Evolutionary conservation across 2,797 vertebrate species (phyloP), one percentile per base, ranked within the genome.

Genomic region (Crocidura indochinensis): DNA sequence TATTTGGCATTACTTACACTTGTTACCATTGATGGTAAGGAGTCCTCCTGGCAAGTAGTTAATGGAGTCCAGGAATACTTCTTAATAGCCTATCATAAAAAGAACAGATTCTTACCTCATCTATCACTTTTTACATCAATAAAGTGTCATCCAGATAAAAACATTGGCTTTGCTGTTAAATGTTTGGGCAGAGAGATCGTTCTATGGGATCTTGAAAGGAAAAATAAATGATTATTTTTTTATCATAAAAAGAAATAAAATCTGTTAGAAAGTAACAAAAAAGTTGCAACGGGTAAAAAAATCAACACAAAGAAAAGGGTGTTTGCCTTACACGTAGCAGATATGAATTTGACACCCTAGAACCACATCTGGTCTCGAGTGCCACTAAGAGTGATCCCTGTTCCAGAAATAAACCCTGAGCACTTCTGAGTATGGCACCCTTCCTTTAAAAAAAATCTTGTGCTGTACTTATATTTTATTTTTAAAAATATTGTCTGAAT

Each of bases 381-480:
- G 10, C 64, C 27, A 65, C 24, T 65, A 60, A 20, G 19, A 20
- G 19, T 60, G 56, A 60, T 20, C 19, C 19, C 56, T 22, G 15
- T 17, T 17, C 3, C 56, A 60, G 1, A 60, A 60, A 60, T 60
- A 60, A 60, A 60, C 19, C 56, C 56, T 60, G 56, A 60, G 56
- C 19, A 22, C 56, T 20, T 56, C 56, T 60, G 56, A 8, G 17
- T 60, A 60, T 20, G 8, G 6, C 19, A 17, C 11, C 17, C 19
- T 60, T 2, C 22, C 56, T 60, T 17, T 60, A 65, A 65, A 17
- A 65, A 19, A 56, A 65, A 65, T 4, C 10, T 26, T 65, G 12
- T 74, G 72, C 67, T 31, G 19, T 38, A 64, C 53, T 74, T 82
- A 29, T 46, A 75, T 91, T 90, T 94, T 46, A 68, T 91, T 84